Evolutionary conservation across 2,888 invertebrate species (phyloP), one percentile per base, ranked within the genome.

Genomic region (Pseudolycoriella hygida): DNA sequence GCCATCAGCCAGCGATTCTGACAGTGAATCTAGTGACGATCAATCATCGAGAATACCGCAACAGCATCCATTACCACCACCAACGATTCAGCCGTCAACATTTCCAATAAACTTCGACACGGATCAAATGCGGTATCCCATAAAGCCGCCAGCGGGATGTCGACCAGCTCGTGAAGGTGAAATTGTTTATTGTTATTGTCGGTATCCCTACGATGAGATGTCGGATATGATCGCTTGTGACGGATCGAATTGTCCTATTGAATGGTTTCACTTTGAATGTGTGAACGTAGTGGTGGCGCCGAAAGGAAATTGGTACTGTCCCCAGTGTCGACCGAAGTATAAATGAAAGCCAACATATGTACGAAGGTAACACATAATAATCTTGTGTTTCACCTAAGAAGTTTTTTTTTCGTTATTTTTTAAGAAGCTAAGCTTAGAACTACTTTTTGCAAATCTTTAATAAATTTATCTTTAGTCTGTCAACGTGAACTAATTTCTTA

Each of bases 241-340:
- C 61, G 85, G 83, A 3, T 77, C 78, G 50, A 81, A 85, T 54
- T 98, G 97, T 66, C 74, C 80, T 45, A 92, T 93, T 51, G 93
- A 96, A 66, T 98, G 97, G 97, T 98, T 96, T 67, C 97, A 98
- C 66, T 96, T 96, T 61, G 92, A 89, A 59, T 98, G 97, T 66
- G 94, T 97, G 31, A 92, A 93, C 40, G 86, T 98, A 56, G 83
- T 87, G 74, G 87, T 90, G 57, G 89, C 93, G 43, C 97, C 97
- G 4, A 88, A 90, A 68, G 94, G 94, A 54, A 92, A 92, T 67
- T 97, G 97, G 97, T 97, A 80, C 66, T 97, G 97, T 64, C 90
- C 92, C 1, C 88, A 90, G 59, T 97, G 97, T 67, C 72, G 77
- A 17, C 72, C 73, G 50, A 72, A 67, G 49, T 60, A 41, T 41